A percentile compares a stretch with the other conserved stretches of the same genome.
These are phyloP conservation scores for Poecilia wingei DNA, from an alignment of 2,797 vertebrate species.

Conservation along the genomic window DNA sequence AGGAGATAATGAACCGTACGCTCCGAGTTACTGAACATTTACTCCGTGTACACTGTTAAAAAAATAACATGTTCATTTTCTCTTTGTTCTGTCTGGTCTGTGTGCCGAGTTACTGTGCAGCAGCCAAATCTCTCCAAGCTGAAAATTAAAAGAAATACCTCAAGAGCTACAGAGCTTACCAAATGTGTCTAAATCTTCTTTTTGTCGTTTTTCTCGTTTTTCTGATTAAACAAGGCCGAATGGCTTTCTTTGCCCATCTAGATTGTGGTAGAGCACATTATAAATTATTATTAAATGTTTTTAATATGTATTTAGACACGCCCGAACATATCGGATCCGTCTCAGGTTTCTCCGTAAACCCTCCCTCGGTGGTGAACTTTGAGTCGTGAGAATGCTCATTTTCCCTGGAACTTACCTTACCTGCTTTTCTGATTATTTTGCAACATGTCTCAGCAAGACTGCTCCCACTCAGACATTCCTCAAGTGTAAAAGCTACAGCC, in stretches of 20 bases:
- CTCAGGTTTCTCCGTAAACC: background rate
- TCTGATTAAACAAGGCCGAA: background rate
- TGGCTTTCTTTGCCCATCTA: background rate
- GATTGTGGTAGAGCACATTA: background rate
- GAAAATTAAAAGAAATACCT: background rate
- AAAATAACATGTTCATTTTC: no score
- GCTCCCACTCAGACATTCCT: slow-evolving; percentile 10
- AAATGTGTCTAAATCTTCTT: background rate
- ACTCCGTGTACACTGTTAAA: background rate
- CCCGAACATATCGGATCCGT: background rate
- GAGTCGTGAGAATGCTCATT: background rate
- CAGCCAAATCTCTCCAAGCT: background rate
- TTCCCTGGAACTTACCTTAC: slow-evolving; percentile 9
- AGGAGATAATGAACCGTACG: background rate
- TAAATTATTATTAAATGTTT: background rate
- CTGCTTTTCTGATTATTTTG: slow-evolving; percentile 20
- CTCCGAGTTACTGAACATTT: background rate
- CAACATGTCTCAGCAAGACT: slow-evolving; percentile 57
- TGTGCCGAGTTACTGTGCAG: background rate
- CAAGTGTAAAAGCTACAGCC: background rate
- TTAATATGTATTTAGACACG: background rate
- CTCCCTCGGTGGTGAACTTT: background rate
- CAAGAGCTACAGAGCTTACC: background rate
- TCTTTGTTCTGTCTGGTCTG: no score
- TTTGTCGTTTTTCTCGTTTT: background rate